These are phyloP conservation scores for Phasia obesa DNA, from an alignment of 2,888 invertebrate genomes.

Conservation along the genomic window DNA sequence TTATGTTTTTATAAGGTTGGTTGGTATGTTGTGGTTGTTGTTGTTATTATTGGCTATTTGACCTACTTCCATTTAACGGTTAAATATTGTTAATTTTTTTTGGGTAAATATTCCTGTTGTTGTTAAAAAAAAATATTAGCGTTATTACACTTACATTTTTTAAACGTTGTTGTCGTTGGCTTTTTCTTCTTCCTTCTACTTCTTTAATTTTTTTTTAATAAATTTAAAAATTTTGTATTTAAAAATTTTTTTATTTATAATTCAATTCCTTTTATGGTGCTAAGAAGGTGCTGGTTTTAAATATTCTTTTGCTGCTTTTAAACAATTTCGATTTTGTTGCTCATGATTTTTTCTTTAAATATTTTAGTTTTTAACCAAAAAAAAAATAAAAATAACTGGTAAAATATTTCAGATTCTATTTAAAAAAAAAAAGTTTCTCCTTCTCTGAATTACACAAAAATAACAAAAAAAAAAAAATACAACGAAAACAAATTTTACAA, in stretches of 20 bases:
- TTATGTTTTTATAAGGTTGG: neutral
- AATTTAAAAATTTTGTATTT: conserved; percentile 8
- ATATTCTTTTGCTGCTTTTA: neutral
- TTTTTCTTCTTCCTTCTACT: conserved; percentile 9
- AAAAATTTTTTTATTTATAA: neutral
- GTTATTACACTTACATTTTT: conserved; percentile 53
- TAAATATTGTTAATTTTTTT: conserved; percentile 47
- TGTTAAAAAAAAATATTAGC: neutral
- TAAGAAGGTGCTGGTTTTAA: neutral
- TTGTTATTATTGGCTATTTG: conserved; percentile 40
- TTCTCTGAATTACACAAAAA: conserved; percentile 34
- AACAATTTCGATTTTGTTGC: neutral
- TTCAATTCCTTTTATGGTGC: neutral
- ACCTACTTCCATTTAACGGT: conserved; percentile 69
- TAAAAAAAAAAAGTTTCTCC: conserved; percentile 63
- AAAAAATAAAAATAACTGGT: neutral
- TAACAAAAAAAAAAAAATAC: conserved; percentile 45
- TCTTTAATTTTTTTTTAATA: conserved; percentile 34
- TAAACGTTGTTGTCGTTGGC: conserved; percentile 21
- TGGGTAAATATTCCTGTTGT: conserved; percentile 31
- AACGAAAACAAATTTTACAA: conserved; percentile 15
- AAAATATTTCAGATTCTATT: conserved; percentile 50
- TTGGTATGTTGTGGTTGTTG: neutral
- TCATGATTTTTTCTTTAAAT: conserved; percentile 5
- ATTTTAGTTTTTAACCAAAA: conserved; percentile 18